These are phyloP conservation scores for Thymelicus sylvestris DNA, from an alignment of 2,888 invertebrate genomes.

Conservation along the genomic window DNA sequence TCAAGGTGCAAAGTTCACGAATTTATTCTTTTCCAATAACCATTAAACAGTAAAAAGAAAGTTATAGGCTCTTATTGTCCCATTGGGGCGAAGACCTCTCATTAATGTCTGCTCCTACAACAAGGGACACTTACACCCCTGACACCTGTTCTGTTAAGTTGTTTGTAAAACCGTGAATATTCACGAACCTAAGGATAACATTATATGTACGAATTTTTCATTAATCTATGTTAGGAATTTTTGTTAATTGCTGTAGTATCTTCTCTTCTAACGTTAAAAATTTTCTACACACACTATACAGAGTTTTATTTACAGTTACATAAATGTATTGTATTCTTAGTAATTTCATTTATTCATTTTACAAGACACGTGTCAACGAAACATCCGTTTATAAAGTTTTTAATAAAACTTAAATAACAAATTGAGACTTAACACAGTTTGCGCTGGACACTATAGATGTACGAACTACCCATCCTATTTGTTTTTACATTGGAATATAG, in stretches of 20 bases:
- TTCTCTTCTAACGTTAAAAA: too few species aligned
- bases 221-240: too few species aligned
- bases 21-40: constrained; percentile 41
- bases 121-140: constrained; percentile 27
- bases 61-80: constrained; percentile 36
- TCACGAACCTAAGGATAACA: background rate
- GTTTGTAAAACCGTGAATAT: constrained; percentile 9
- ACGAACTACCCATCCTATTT: constrained; percentile 27
- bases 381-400: background rate
- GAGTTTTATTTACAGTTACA: too few species aligned
- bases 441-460: background rate
- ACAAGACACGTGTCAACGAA: background rate
- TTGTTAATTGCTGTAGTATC: too few species aligned
- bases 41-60: constrained; percentile 39
- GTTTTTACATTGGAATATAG: constrained; percentile 45
- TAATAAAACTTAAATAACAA: background rate
- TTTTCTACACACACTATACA: too few species aligned
- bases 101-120: constrained; percentile 29
- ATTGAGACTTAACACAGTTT: constrained; percentile 25
- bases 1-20: constrained; percentile 33
- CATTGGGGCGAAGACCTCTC: constrained; percentile 30
- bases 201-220: too few species aligned
- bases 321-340: too few species aligned
- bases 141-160: constrained; percentile 32
- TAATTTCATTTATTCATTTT: too few species aligned